phyloP scores from a whole-genome alignment of 2,797 vertebrate species.

The Xenentodon cancila region DNA sequence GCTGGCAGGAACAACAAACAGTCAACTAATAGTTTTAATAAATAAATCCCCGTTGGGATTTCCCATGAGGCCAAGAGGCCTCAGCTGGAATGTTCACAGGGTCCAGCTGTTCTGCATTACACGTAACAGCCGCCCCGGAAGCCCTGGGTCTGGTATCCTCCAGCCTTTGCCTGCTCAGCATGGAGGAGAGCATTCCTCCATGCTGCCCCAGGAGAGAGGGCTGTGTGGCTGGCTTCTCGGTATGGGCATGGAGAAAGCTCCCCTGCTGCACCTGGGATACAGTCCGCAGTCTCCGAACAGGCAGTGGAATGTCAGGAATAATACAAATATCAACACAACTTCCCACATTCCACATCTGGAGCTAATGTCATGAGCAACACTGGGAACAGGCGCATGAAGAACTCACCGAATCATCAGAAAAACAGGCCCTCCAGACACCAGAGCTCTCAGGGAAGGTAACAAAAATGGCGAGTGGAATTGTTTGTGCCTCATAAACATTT shows the following conservation, averaged over 20 bases:
- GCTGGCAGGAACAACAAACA: constrained; percentile 81
- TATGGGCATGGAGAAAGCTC: constrained; percentile 41
- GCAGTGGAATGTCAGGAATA: constrained; percentile 79
- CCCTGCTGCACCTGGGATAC: constrained; percentile 75
- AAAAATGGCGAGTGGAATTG: constrained; percentile 46
- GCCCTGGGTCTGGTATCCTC: constrained; percentile 68
- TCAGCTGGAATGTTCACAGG: constrained; percentile 81
- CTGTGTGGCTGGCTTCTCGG: constrained; percentile 37
- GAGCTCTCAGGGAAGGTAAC: constrained; percentile 41
- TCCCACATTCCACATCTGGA: constrained; percentile 84
- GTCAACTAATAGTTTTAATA: constrained; percentile 80
- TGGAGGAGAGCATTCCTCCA: constrained; percentile 66
- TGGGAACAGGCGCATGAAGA: constrained; percentile 51
- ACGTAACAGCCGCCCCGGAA: constrained; percentile 76
- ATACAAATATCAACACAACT: constrained; percentile 78
- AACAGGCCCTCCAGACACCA: constrained; percentile 49
- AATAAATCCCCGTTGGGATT: constrained; percentile 79
- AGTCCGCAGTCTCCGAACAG: constrained; percentile 57
- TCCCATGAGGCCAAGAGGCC: constrained; percentile 80
- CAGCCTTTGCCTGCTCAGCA: constrained; percentile 65
- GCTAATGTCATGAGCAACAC: constrained; percentile 66
- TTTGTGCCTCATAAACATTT: constrained; percentile 62
- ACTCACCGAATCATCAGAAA: constrained; percentile 36
- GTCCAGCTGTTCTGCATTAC: constrained; percentile 82
- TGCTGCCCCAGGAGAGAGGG: constrained; percentile 59